A percentile compares a stretch with the other conserved stretches of the same genome.
Evolutionary conservation across 2,888 invertebrate genomes (phyloP).

Genomic region (Epinotia nisella): DNA sequence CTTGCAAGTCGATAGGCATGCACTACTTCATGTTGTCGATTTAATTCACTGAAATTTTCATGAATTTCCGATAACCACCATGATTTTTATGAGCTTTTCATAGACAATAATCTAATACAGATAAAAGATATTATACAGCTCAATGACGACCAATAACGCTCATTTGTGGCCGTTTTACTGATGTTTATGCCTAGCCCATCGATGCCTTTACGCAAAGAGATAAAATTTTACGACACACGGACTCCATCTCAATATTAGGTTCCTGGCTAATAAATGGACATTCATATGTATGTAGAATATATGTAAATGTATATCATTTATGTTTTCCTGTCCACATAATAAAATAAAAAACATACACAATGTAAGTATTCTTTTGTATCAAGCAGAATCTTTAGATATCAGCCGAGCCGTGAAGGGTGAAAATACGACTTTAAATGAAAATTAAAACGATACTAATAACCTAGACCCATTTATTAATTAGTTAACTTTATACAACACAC

Average conservation of each 20-base stretch:
- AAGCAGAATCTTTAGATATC: too few relatives aligned
- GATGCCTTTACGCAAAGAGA: slow-evolving; percentile 19
- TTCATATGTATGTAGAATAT: slow-evolving; percentile 6
- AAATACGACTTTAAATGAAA: too few relatives aligned
- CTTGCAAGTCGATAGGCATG: too few relatives aligned
- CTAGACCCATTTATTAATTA: too few relatives aligned
- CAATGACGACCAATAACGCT: slow-evolving; percentile 10
- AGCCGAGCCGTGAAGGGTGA: too few relatives aligned
- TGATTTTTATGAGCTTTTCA: neutral
- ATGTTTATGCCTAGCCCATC: slow-evolving; percentile 22
- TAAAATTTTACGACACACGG: slow-evolving; percentile 45
- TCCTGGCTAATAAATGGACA: slow-evolving; percentile 15
- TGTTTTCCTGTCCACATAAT: neutral
- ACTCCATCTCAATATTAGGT: slow-evolving; percentile 37
- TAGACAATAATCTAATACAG: neutral
- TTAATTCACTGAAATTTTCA: too few relatives aligned
- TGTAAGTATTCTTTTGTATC: too few relatives aligned
- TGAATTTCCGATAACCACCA: too few relatives aligned
- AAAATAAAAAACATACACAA: neutral
- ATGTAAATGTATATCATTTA: slow-evolving; percentile 2
- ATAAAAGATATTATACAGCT: slow-evolving; percentile 6
- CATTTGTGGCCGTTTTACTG: slow-evolving; percentile 14
- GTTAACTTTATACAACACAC: too few relatives aligned
- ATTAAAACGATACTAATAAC: too few relatives aligned
- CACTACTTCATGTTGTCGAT: too few relatives aligned